Evolutionary conservation across 2,113 vertebrate genomes (phyloP).

Genomic region (Halcyon malimbica): DNA sequence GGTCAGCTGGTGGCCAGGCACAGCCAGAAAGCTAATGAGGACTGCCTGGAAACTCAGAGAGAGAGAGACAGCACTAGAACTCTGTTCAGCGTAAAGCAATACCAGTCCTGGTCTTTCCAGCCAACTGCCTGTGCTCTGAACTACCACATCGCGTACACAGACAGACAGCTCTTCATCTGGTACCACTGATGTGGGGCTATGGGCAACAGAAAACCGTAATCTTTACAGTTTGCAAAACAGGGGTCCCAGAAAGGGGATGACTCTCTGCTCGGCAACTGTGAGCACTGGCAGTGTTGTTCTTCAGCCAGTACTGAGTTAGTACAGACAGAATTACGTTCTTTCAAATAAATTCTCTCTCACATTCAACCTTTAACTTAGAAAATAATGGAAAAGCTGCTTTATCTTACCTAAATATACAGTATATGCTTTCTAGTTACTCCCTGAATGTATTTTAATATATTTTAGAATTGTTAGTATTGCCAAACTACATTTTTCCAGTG

Average conservation of each 20-base stretch:
- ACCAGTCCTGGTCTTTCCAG: not conserved
- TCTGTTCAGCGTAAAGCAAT: not conserved
- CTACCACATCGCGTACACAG: not conserved
- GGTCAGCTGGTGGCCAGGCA: not conserved
- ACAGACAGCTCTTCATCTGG: not conserved
- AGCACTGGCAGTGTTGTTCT: not conserved
- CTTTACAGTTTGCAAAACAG: not conserved
- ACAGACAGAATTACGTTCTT: not conserved
- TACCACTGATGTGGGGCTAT: not conserved
- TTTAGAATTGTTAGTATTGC: not conserved
- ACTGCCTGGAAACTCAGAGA: not conserved
- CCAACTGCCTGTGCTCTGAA: not conserved
- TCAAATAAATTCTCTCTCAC: not conserved
- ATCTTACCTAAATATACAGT: not conserved
- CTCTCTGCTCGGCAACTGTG: not conserved
- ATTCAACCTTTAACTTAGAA: not conserved
- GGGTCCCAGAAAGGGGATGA: not conserved
- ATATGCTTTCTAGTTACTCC: not conserved
- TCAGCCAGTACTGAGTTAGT: not conserved
- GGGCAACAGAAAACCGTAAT: not conserved
- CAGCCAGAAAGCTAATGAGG: not conserved
- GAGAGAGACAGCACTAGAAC: not conserved
- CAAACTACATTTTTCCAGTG: conserved; percentile 12
- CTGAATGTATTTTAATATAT: not conserved
- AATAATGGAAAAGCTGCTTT: not conserved